Conservation (phyloP, 2,888 invertebrate species). For the Nowickia ferox region DNA sequence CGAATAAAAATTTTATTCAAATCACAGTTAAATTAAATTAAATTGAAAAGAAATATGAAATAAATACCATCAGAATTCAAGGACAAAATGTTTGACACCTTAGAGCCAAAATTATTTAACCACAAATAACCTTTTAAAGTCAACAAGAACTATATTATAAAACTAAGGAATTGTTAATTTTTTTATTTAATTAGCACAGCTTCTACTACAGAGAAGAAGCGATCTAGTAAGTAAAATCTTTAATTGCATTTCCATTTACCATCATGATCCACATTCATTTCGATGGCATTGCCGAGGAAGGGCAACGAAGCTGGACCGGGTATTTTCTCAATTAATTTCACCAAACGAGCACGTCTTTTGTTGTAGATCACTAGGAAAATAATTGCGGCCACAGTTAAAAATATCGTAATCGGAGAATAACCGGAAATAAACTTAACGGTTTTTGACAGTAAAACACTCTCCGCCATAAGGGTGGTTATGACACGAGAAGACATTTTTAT, state of each 20-base stretch:
- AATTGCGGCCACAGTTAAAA: conserved; percentile 76
- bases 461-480: conserved; percentile 78
- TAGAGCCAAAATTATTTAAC: conserved; percentile 17
- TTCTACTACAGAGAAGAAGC: neutral
- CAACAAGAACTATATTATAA: neutral
- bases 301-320: conserved; percentile 86
- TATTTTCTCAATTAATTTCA: conserved; percentile 84
- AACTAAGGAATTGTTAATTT: neutral
- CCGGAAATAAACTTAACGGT: conserved; percentile 77
- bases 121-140: conserved; percentile 1
- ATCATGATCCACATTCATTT: conserved; percentile 85
- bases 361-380: conserved; percentile 80
- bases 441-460: conserved; percentile 80
- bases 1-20: neutral
- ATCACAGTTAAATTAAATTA: conserved; percentile 7
- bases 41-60: conserved; percentile 9
- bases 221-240: conserved; percentile 52
- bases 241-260: conserved; percentile 82
- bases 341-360: conserved; percentile 81
- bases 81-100: conserved; percentile 64
- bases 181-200: no score
- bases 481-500: conserved; percentile 78
- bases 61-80: conserved; percentile 51
- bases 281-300: conserved; percentile 85
- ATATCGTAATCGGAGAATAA: conserved; percentile 81